Base-by-base conservation (phyloP, 1,140 invertebrate genomes). In the Zaprionus taronus region DNA sequence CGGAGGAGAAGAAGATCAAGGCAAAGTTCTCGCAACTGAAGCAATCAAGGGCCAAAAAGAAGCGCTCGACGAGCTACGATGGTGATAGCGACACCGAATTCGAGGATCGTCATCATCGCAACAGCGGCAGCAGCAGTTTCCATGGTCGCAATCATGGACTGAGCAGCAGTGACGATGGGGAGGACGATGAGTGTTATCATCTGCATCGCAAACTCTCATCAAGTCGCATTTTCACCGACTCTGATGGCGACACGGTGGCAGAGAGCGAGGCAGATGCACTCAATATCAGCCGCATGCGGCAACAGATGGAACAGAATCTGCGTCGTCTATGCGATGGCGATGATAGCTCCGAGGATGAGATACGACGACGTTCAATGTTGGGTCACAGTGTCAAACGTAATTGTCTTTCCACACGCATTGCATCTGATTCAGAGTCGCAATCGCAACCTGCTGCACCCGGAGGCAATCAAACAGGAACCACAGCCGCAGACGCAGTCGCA, bases 1-100 rank as follows among this genome's bases (percentile, higher is more conserved):
- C 98, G 89, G 97, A 98, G 93, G 96, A 98, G 93, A 97, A 97
- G 93, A 96, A 96, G 92, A 95, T 98, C 20, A 97, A 97, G 92
- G 97, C 97, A 20, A 98, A 98, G 93, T 98, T 98, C 86, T 96
- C 96, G 81, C 96, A 97, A 83, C 91, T 98, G 41, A 98, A 98
- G 91, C 96, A 98, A 91, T 97, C 96, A 90, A 94, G 97, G 71
- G 97, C 96, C 0, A 96, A 97, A 91, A 98, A 98, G 94, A 97
- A 97, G 92, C 94, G 97, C 69, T 97, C 96, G 6, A 96, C 96
- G 1, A 97, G 96, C 26, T 97, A 96, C 94, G 97, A 98, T 85
- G 97, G 97, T 70, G 96, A 96, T 84, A 96, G 95, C 1, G 96
- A 97, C 56, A 96, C 96, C 67, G 94, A 95, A 80, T 95, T 95